These are phyloP conservation scores for Drosophila gaucha DNA, from an alignment of 2,888 invertebrate genomes.

Conservation along the genomic window DNA sequence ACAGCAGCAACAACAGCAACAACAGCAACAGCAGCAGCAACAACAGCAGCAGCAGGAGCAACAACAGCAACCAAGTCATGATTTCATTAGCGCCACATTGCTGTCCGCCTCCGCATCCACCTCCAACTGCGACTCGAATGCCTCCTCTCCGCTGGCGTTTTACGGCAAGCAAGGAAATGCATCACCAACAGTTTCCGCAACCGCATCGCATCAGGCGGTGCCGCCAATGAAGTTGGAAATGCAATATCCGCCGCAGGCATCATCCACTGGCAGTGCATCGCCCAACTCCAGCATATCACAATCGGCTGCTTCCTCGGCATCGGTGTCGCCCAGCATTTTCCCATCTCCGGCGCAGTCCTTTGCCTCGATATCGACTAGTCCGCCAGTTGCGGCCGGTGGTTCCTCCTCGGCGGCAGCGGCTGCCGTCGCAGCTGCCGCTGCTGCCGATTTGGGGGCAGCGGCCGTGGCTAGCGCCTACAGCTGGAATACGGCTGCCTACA, in stretches of 20 bases:
- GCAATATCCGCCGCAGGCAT: slow-evolving; percentile 84
- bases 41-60: slow-evolving; percentile 33
- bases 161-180: slow-evolving; percentile 46
- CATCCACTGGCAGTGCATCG: slow-evolving; percentile 84
- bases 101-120: slow-evolving; percentile 41
- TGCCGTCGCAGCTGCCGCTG: slow-evolving; percentile 64
- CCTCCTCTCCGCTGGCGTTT: slow-evolving; percentile 38
- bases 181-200: slow-evolving; percentile 47
- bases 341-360: slow-evolving; percentile 83
- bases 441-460: slow-evolving; percentile 78
- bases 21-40: slow-evolving; percentile 42
- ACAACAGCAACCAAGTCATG: slow-evolving; percentile 51
- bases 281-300: slow-evolving; percentile 82
- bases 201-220: slow-evolving; percentile 37
- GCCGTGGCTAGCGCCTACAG: slow-evolving; percentile 78
- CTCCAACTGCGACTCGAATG: slow-evolving; percentile 28
- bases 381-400: slow-evolving; percentile 64
- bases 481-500: slow-evolving; percentile 80
- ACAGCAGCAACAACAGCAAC: slow-evolving; percentile 36
- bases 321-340: slow-evolving; percentile 84
- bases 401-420: slow-evolving; percentile 65
- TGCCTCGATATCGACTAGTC: slow-evolving; percentile 80
- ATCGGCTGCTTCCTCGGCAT: slow-evolving; percentile 83
- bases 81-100: slow-evolving; percentile 64
- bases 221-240: slow-evolving; percentile 80